Percentiles rank a stretch among this genome's conserved stretches.
phyloP scores from a whole-genome alignment of 2,888 invertebrate genomes.

The Harmothoe impar region DNA sequence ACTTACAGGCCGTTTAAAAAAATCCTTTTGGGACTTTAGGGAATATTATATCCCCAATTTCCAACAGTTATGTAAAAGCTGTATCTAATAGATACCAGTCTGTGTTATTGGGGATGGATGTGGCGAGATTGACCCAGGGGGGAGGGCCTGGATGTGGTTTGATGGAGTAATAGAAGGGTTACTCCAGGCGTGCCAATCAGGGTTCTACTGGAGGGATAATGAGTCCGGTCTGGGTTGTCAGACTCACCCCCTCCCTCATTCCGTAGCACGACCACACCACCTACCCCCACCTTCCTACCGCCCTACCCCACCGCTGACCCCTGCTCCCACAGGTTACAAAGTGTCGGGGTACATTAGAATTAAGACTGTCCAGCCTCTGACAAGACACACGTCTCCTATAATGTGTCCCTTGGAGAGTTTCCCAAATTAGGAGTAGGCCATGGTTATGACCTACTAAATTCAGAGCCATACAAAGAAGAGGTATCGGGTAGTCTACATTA shows the following conservation, averaged over 20 bases:
- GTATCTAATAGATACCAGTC: no score
- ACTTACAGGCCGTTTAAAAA: no score
- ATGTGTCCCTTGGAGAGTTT: no score
- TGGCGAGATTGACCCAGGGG: background rate
- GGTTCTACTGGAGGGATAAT: background rate
- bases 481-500: no score
- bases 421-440: no score
- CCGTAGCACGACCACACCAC: background rate
- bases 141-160: background rate
- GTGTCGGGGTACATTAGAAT: background rate
- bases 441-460: no score
- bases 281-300: background rate
- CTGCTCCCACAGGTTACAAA: background rate
- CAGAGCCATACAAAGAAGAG: no score
- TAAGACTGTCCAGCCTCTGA: background rate
- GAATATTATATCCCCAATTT: no score
- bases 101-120: background rate
- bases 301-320: background rate
- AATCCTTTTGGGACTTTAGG: no score
- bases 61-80: no score
- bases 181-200: background rate
- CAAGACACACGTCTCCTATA: no score
- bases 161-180: background rate
- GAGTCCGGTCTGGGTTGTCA: background rate
- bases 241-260: background rate